Evolutionary conservation across 2,888 invertebrate genomes (phyloP), one percentile per base, ranked within the genome.

Genomic region (Scaptomyza cyrtandrae): DNA sequence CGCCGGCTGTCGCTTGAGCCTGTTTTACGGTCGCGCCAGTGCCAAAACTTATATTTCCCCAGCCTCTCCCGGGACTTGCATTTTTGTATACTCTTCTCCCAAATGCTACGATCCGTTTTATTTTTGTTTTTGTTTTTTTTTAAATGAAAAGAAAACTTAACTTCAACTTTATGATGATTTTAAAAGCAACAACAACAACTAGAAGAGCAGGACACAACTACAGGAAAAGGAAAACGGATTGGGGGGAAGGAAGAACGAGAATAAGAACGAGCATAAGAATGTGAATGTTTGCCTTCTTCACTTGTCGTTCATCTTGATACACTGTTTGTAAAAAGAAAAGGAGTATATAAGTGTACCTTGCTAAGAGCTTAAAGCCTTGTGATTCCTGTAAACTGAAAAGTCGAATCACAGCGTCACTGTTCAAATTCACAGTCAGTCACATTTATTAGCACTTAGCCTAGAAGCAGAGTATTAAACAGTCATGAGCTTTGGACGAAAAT

Each of bases 141-240:
- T 56, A 86, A 86, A 84, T 80, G 85, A 88, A 88, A 84, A 80
- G 87, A 85, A 89, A 85, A 87, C 89, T 85, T 88, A 88, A 75
- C 87, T 87, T 69, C 87, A 84, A 89, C 89, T 84, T 88, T 88
- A 88, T 86, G 89, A 84, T 87, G 87, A 84, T 88, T 88, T 81
- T 71, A 73, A 86, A 86, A 83, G 80, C 79, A 79, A 65, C 58
- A 65, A 57, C 55, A 67, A 63, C 60, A 79, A 75, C 75, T 62
- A 58, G 69, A 48, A 57, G 58, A 76, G 54, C 44, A 53, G 29
- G 16, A 52, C 41, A 27, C 31, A 39, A 56, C 59, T 53, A 54
- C 27, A 57, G 56, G 41, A 39, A 53, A 37, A 59, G 48, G 55
- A 68, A 55, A 67, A 67, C 24, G 41, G 39, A 6, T 14, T 7